phyloP scores from a whole-genome alignment of 2,113 vertebrate genomes.

The Heterocephalus glaber region DNA sequence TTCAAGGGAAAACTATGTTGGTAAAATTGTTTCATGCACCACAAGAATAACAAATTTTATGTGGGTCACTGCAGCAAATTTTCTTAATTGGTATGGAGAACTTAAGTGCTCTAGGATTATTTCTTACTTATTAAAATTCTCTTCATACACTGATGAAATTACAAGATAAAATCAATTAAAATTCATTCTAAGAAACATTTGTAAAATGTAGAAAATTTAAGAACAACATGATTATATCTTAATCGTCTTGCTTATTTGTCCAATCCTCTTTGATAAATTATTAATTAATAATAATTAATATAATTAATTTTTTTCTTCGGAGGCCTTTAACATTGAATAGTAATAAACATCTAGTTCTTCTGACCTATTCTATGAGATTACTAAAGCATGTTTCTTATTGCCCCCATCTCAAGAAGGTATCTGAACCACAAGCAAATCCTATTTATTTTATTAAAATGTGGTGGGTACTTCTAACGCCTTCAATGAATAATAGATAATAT shows the following conservation, averaged over 20 bases:
- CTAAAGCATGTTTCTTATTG: neutral
- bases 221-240: neutral
- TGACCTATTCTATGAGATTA: neutral
- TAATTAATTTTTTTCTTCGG: neutral
- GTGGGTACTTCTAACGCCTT: neutral
- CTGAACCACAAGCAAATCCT: neutral
- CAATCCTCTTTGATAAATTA: neutral
- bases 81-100: neutral
- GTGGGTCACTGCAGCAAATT: neutral
- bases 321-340: neutral
- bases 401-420: neutral
- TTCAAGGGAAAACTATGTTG: neutral
- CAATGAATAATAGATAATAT: neutral
- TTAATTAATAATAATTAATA: too few species aligned
- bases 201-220: conserved; percentile 25
- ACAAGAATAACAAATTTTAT: neutral
- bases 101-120: conserved; percentile 2
- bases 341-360: neutral
- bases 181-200: conserved; percentile 21
- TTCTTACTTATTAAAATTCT: conserved; percentile 18
- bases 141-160: conserved; percentile 21
- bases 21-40: neutral
- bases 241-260: neutral
- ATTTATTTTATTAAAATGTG: neutral
- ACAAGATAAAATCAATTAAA: neutral